These are phyloP conservation scores for Aplocera efformata DNA, from an alignment of 2,888 invertebrate species.

Conservation along the genomic window DNA sequence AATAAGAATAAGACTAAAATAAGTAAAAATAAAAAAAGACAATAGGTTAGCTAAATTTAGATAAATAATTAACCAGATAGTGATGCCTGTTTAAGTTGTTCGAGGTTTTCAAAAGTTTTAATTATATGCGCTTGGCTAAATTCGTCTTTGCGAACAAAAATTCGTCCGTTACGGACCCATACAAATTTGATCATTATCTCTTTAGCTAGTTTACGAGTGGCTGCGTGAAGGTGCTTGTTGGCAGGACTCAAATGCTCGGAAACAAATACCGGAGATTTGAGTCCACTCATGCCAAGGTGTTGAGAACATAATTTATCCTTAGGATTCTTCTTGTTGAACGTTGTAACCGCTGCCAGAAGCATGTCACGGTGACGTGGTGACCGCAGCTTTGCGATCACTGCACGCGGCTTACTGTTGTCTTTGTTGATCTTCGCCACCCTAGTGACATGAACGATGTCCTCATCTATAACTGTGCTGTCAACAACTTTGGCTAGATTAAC, in stretches of 20 bases:
- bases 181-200: neutral
- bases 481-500: neutral
- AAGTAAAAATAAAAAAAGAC: no score
- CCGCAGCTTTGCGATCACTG: conserved; percentile 1
- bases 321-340: conserved; percentile 1
- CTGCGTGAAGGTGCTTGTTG: conserved; percentile 8
- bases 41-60: no score
- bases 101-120: neutral
- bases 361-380: conserved; percentile 1
- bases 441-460: neutral
- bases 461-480: neutral
- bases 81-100: neutral
- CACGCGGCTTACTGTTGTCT: conserved; percentile 1
- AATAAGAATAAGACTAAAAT: no score
- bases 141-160: conserved; percentile 8
- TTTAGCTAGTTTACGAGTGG: conserved; percentile 5
- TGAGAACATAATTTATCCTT: conserved; percentile 1
- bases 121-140: neutral
- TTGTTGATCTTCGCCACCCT: conserved; percentile 5
- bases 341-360: conserved; percentile 3
- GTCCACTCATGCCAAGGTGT: conserved; percentile 7
- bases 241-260: conserved; percentile 5
- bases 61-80: no score
- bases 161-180: conserved; percentile 5
- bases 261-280: neutral